Base-by-base conservation (phyloP, 2,113 vertebrate species). In the Mixornis gularis region DNA sequence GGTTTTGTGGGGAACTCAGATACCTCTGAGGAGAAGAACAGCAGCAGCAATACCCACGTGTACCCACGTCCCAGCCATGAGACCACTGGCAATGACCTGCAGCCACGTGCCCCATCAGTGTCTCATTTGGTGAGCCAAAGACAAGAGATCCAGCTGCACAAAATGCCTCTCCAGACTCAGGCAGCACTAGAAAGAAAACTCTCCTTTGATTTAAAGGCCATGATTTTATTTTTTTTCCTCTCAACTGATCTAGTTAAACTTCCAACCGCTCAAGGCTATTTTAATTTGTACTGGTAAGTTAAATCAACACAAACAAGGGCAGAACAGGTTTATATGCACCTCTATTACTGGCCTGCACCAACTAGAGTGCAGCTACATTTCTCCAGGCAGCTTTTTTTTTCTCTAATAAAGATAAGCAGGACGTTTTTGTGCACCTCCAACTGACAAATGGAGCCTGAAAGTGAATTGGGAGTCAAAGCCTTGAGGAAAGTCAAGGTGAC, bases 401-500 rank as follows among this genome's bases (percentile, higher is more conserved):
- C 73, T 72, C 65, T 90, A 91, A 91, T 93, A 85, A 69, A 91
- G 94, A 94, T 90, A 89, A 86, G 92, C 51, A 56, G 63, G 27
- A 72, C 0, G 1, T 46, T 87, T 92, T 64, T 81, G 86, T 72
- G 65, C 77, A 86, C 92, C 89, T 93, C 79, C 87, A 91, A 95
- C 93, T 94, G 94, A 91, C 94, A 95, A 95, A 96, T 79, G 87
- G 82, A 95, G 94, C 90, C 95, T 95, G 74, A 96, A 95, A 96
- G 94, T 87, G 94, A 96, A 88, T 44, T 59, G 73, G 78, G 92
- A 93, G 85, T 93, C 94, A 82, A 82, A 87, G 89, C 74, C 80
- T 93, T 55, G 76, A 4, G 1, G 91, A 94, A 92, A 95, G 91
- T 95, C 95, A 95, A 95, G 95, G 95, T 95, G 95, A 95, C 94